Evolutionary conservation across 1,140 invertebrate genomes (phyloP).

Genomic region (Ectropis grisescens): DNA sequence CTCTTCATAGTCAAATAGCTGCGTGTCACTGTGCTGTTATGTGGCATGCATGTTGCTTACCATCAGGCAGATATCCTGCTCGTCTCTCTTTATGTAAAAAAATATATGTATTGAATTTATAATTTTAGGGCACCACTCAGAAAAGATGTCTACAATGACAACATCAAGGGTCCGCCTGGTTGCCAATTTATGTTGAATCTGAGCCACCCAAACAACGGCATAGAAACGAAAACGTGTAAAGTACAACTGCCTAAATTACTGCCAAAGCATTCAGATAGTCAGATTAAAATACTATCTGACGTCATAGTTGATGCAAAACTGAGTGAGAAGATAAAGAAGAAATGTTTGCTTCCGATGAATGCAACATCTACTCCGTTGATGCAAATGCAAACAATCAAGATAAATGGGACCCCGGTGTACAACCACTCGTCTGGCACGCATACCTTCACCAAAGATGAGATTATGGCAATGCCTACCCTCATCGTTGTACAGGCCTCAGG

Average conservation of each 20-base stretch:
- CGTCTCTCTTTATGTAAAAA: no score
- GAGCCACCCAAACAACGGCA: no score
- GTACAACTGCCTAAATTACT: neutral
- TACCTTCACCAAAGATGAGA: conserved; percentile 53
- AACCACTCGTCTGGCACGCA: conserved; percentile 15
- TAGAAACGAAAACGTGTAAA: no score
- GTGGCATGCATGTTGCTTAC: no score
- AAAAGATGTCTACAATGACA: no score
- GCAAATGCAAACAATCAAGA: conserved; percentile 42
- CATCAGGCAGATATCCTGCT: no score
- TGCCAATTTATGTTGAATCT: no score
- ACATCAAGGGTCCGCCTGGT: no score
- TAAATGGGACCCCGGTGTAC: conserved; percentile 47
- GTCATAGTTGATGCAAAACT: conserved; percentile 55
- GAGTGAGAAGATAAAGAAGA: conserved; percentile 18
- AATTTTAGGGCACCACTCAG: conserved; percentile 11
- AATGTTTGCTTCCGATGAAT: conserved; percentile 1
- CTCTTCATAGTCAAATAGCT: no score
- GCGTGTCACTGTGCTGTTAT: no score
- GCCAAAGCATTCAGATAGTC: conserved; percentile 19
- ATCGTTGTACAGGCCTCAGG: conserved; percentile 45
- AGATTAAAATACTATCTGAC: conserved; percentile 51
- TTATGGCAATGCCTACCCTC: conserved; percentile 61
- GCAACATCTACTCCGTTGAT: conserved; percentile 32
- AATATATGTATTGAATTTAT: conserved; percentile 1